Evolutionary conservation across 2,797 vertebrate species (phyloP).

Genomic region (Acridotheres tristis): DNA sequence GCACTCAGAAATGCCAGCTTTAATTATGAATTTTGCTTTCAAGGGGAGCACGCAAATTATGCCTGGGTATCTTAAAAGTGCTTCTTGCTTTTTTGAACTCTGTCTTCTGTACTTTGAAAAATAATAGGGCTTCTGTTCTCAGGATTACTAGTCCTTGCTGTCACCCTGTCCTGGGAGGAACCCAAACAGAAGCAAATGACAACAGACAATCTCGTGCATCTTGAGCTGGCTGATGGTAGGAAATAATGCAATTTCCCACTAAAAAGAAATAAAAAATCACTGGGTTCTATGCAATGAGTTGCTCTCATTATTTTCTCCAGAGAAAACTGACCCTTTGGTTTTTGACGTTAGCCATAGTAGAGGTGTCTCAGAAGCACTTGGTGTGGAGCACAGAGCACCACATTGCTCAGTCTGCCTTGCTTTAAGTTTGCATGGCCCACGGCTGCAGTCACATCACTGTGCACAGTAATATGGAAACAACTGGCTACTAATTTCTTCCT

Average conservation of each 20-base stretch:
- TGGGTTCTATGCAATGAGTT: not conserved
- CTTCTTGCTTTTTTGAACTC: conserved; percentile 14
- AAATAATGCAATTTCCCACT: not conserved
- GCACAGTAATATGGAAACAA: not conserved
- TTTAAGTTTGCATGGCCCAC: not conserved
- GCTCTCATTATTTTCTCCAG: not conserved
- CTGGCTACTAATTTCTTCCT: not conserved
- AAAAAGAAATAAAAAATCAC: not conserved
- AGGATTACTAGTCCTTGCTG: not conserved
- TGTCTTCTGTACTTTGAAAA: not conserved
- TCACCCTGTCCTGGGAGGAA: conserved; percentile 29
- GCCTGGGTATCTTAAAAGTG: not conserved
- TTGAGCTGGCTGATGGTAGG: not conserved
- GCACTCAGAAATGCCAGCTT: conserved; percentile 26
- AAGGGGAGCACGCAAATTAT: not conserved
- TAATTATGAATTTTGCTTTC: conserved; percentile 3
- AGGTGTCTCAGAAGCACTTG: not conserved
- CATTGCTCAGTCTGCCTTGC: not conserved
- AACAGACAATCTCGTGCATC: not conserved
- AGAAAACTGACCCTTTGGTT: not conserved
- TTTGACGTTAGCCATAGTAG: not conserved
- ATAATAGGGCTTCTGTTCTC: not conserved
- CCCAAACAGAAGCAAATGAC: not conserved
- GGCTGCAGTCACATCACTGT: not conserved
- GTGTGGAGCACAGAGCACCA: not conserved